Conservation (phyloP, 1,140 invertebrate genomes). For the Kradibia gibbosae region DNA sequence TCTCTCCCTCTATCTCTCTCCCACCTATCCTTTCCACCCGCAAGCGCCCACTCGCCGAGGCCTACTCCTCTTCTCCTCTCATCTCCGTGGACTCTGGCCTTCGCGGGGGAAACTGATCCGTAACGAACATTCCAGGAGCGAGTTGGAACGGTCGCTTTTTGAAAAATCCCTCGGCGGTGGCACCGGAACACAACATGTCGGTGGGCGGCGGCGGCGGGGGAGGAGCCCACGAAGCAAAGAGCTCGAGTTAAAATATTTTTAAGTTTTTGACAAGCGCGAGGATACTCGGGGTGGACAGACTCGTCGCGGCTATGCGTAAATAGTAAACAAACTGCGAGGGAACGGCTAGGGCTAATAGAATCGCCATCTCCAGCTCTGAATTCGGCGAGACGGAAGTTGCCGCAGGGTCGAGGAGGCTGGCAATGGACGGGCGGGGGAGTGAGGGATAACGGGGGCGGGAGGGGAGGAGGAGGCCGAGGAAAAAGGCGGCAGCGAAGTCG, state of each 20-base stretch:
- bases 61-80: background rate
- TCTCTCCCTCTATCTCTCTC: slow-evolving; percentile 11
- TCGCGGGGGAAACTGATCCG: background rate
- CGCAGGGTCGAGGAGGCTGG: too few species aligned
- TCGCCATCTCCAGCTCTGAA: too few species aligned
- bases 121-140: background rate
- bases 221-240: too few species aligned
- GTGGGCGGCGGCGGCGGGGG: too few species aligned
- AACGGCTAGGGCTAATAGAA: too few species aligned
- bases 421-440: background rate
- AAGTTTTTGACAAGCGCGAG: too few species aligned
- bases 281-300: too few species aligned
- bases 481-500: background rate
- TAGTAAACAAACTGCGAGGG: too few species aligned
- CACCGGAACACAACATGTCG: too few species aligned
- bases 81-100: background rate
- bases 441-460: background rate
- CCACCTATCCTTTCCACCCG: background rate
- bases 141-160: background rate
- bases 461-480: background rate
- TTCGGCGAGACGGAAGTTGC: too few species aligned
- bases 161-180: background rate
- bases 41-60: background rate
- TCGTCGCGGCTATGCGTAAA: too few species aligned
- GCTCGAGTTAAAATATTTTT: too few species aligned